These are phyloP conservation scores for Lota lota DNA, from an alignment of 2,113 vertebrate species.

Conservation along the genomic window DNA sequence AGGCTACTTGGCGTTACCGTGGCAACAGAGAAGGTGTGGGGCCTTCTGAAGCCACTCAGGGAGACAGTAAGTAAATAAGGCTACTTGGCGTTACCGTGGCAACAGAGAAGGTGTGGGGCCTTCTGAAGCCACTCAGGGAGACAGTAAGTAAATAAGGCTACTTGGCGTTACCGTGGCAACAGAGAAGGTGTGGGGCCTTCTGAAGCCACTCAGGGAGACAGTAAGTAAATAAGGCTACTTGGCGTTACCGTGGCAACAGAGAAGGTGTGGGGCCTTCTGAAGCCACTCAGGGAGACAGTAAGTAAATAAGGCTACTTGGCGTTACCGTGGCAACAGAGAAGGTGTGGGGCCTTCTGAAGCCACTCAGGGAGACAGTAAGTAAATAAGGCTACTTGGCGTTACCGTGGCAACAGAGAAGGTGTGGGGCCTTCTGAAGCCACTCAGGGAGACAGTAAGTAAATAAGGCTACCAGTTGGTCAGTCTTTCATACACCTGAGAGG, in stretches of 20 bases:
- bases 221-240: too few species aligned
- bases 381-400: conserved; percentile 50
- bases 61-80: conserved; percentile 78
- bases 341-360: conserved; percentile 85
- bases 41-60: conserved; percentile 75
- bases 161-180: conserved; percentile 63
- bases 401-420: conserved; percentile 63
- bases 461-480: too few species aligned
- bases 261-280: conserved; percentile 84
- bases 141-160: conserved; percentile 77
- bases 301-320: too few species aligned
- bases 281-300: conserved; percentile 75
- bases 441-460: conserved; percentile 76
- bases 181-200: conserved; percentile 81
- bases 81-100: conserved; percentile 69
- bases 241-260: conserved; percentile 62
- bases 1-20: conserved; percentile 52
- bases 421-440: conserved; percentile 83
- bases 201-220: conserved; percentile 75
- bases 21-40: conserved; percentile 77
- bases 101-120: conserved; percentile 79
- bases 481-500: too few species aligned
- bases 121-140: conserved; percentile 76
- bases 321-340: conserved; percentile 60
- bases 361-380: conserved; percentile 76